Conservation (phyloP, 2,797 vertebrate species). For the Phaenicophaeus curvirostris region DNA sequence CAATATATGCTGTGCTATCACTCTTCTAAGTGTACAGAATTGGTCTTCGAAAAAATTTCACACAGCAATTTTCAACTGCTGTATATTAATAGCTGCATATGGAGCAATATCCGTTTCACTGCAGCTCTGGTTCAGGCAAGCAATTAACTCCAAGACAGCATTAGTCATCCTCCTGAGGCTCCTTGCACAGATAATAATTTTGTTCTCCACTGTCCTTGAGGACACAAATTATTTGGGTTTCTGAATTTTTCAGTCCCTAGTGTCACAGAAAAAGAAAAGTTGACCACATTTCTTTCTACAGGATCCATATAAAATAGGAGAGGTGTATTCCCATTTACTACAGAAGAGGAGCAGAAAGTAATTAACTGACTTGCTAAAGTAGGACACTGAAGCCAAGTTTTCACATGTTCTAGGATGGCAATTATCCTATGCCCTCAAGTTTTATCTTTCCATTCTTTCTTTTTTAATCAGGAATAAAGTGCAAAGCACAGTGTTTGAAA, state of each 20-base stretch:
- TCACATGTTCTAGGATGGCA: neutral
- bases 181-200: constrained; percentile 2
- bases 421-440: constrained; percentile 47
- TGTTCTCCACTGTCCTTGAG: constrained; percentile 35
- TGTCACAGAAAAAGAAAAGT: constrained; percentile 15
- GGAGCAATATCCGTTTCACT: neutral
- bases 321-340: neutral
- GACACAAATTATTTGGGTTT: constrained; percentile 10
- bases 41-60: constrained; percentile 11
- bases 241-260: neutral
- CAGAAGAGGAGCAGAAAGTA: constrained; percentile 14
- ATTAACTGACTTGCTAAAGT: constrained; percentile 49
- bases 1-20: neutral
- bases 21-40: neutral
- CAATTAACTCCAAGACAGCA: neutral
- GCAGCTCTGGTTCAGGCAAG: constrained; percentile 11
- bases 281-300: neutral
- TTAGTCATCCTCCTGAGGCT: constrained; percentile 5
- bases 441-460: neutral
- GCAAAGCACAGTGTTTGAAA: neutral
- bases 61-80: constrained; percentile 1
- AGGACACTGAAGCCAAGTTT: constrained; percentile 34
- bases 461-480: neutral
- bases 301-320: neutral
- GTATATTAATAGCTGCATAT: neutral